phyloP scores from a whole-genome alignment of 1,140 invertebrate species.

The Hestina assimilis region DNA sequence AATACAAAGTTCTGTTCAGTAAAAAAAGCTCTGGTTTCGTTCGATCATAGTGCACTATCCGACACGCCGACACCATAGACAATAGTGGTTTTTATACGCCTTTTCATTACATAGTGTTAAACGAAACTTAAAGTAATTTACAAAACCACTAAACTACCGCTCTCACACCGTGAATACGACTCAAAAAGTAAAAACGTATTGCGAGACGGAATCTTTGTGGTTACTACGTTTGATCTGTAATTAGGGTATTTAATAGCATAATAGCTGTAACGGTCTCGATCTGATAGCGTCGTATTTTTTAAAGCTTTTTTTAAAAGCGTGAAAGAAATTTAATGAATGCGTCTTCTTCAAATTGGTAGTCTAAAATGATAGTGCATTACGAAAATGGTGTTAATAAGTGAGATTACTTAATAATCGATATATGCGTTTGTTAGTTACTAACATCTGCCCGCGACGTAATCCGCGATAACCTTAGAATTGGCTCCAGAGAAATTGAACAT shows the following conservation, averaged over 20 bases:
- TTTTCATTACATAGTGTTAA: conserved; percentile 25
- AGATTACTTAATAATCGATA: too few species aligned
- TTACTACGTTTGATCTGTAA: conserved; percentile 68
- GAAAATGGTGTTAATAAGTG: conserved; percentile 7
- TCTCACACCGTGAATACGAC: conserved; percentile 51
- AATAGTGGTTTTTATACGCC: conserved; percentile 14
- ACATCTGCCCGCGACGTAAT: too few species aligned
- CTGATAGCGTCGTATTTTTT: conserved; percentile 54
- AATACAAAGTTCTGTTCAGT: background rate
- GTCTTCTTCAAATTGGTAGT: conserved; percentile 41
- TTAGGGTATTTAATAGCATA: conserved; percentile 68
- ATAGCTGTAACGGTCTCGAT: conserved; percentile 68
- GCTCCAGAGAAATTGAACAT: too few species aligned
- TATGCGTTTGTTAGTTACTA: too few species aligned
- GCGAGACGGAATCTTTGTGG: conserved; percentile 68
- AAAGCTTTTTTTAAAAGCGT: conserved; percentile 46
- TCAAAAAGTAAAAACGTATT: conserved; percentile 62
- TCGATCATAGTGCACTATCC: background rate
- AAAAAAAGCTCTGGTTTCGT: background rate
- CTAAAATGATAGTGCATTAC: conserved; percentile 30
- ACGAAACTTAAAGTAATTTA: conserved; percentile 52
- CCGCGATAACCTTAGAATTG: too few species aligned
- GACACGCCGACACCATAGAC: background rate
- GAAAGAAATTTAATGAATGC: conserved; percentile 38
- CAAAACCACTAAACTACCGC: conserved; percentile 59